Base-by-base conservation (phyloP, 2,888 invertebrate species). In the Nomada lathburiana region DNA sequence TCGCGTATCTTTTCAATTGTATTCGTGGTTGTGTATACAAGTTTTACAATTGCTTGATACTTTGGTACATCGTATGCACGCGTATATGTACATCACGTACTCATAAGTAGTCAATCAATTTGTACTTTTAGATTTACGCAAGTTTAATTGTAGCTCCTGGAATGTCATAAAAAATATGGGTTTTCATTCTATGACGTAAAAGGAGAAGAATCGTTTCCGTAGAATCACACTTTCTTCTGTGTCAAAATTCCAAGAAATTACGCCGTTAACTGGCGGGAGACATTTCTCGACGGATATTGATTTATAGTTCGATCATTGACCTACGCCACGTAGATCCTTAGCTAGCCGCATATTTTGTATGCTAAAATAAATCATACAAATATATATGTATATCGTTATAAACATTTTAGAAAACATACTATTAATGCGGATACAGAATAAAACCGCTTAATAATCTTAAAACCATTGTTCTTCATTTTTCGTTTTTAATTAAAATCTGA, bases 281-380 rank as follows among this genome's bases (percentile, higher is more conserved):
- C 59, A 53, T 64, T 73, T 63, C 65, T 57, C 42, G 5, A 3
- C 13, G 55, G 53, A 70, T 80, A 76, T 80, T 76, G 62, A 82
- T 67, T 80, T 57, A 47, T 55, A 65, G 42, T 29, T 50, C 70
- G 77, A 84, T 77, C 77, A 80, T 65, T 83, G 81, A 84, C 76
- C 85, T 82, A 76, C 80, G 84, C 81, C 82, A 81, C 44, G 50
- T 63, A 36, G 68, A 82, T 85, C 80, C 80, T 80, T 82, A 79
- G 73, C n/a, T 64, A 23, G 9, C 9, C 53, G 16, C n/a, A 55
- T 29, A 62, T 57, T 50, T 57, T 76, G 64, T 53, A 26, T n/a
- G 42, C 26, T n/a, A 62, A 44, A 70, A 64, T 29, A 64, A 53
- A 73, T 69, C n/a, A 63, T 68, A 70, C 53, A 60, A 57, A 75